phyloP scores from a whole-genome alignment of 2,888 invertebrate genomes.

The Listrodromus nycthemerus region DNA sequence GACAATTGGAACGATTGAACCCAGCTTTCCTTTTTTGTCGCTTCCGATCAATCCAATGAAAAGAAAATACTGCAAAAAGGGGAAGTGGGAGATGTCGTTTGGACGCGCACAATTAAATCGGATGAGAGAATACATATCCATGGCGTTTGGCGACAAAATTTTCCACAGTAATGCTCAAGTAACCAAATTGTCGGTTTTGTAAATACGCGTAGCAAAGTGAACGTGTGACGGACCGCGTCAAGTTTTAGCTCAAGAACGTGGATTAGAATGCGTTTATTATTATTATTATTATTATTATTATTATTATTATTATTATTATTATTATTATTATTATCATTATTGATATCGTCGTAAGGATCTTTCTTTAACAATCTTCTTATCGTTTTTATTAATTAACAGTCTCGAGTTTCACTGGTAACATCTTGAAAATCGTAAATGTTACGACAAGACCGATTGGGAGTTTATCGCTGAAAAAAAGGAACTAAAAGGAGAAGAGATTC shows the following conservation, averaged over 20 bases:
- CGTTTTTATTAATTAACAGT: conserved; percentile 49
- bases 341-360: conserved; percentile 40
- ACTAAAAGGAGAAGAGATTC: conserved; percentile 7
- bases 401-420: conserved; percentile 40
- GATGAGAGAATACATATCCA: conserved; percentile 1
- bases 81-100: conserved; percentile 50
- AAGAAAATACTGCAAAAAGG: conserved; percentile 51
- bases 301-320: conserved; percentile 54
- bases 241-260: conserved; percentile 60
- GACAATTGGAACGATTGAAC: conserved; percentile 25
- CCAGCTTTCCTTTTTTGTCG: conserved; percentile 54
- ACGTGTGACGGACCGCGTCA: conserved; percentile 36
- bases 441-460: conserved; percentile 13
- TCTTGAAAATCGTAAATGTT: conserved; percentile 4
- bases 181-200: conserved; percentile 68
- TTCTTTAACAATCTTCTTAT: conserved; percentile 48
- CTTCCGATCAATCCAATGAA: conserved; percentile 13
- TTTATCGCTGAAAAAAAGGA: conserved; percentile 15
- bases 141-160: conserved; percentile 31
- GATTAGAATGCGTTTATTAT: conserved; percentile 49
- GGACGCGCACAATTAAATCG: background rate
- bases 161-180: conserved; percentile 68
- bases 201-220: conserved; percentile 65
- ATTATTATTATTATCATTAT: conserved; percentile 49
- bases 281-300: conserved; percentile 44